Conservation (phyloP, 2,888 invertebrate genomes). For the Stenoptilia bipunctidactyla region DNA sequence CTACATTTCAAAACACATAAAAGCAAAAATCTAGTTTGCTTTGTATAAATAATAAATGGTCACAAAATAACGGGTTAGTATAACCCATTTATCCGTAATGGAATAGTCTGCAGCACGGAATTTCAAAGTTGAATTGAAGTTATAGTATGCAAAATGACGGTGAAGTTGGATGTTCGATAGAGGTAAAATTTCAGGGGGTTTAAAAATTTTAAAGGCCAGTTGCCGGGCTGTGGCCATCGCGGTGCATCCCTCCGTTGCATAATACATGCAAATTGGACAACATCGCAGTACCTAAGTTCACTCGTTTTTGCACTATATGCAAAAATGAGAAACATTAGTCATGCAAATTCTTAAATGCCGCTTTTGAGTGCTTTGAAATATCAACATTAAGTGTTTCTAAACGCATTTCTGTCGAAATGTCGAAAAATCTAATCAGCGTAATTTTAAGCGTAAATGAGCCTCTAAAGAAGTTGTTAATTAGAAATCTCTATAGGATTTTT, state of each 20-base stretch:
- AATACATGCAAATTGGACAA: constrained; percentile 69
- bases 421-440: too few species aligned
- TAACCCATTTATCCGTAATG: constrained; percentile 6
- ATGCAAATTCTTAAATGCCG: constrained; percentile 60
- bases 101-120: too few species aligned
- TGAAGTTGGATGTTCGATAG: not conserved
- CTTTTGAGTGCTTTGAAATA: constrained; percentile 18
- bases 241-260: constrained; percentile 56
- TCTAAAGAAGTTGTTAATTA: constrained; percentile 1
- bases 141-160: not conserved
- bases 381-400: not conserved
- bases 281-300: constrained; percentile 58
- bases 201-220: constrained; percentile 59
- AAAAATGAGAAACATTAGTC: constrained; percentile 56
- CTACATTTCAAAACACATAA: too few species aligned
- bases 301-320: constrained; percentile 64
- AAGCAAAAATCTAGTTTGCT: not conserved
- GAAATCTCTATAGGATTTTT: constrained; percentile 18
- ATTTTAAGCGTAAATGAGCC: too few species aligned
- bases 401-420: too few species aligned
- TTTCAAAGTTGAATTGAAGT: too few species aligned
- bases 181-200: constrained; percentile 47
- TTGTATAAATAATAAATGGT: not conserved
- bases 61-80: constrained; percentile 16
- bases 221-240: constrained; percentile 41